Evolutionary conservation across 2,797 vertebrate species (phyloP).

Genomic region (Coendou prehensilis): DNA sequence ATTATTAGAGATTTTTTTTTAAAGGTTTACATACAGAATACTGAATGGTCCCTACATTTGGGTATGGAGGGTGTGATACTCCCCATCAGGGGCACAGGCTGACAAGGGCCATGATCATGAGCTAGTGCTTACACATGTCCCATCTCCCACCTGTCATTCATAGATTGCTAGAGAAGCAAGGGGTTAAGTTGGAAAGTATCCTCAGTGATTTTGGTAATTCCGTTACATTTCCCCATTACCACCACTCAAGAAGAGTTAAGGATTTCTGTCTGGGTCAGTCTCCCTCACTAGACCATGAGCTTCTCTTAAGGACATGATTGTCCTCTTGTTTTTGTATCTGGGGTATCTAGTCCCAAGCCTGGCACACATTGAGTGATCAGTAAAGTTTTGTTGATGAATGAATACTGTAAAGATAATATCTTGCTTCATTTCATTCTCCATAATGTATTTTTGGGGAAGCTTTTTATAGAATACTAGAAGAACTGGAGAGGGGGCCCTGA

Average conservation of each 20-base stretch:
- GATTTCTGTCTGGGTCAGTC: neutral
- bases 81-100: neutral
- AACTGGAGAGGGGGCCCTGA: neutral
- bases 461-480: conserved; percentile 20
- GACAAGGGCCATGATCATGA: neutral
- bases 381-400: conserved; percentile 4
- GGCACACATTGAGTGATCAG: neutral
- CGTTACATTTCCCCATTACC: neutral
- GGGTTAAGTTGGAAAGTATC: neutral
- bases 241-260: neutral
- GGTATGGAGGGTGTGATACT: neutral
- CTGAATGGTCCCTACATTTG: neutral
- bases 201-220: neutral
- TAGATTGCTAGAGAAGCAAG: neutral
- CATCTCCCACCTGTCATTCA: neutral
- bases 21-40: neutral
- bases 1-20: neutral
- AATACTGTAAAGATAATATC: neutral
- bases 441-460: neutral
- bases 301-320: neutral
- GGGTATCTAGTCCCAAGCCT: neutral
- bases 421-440: neutral
- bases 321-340: neutral
- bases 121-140: neutral
- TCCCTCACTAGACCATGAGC: neutral